Evolutionary conservation across 1,140 invertebrate genomes (phyloP), one percentile per base, ranked within the genome.

Genomic region (Drosophila navojoa): DNA sequence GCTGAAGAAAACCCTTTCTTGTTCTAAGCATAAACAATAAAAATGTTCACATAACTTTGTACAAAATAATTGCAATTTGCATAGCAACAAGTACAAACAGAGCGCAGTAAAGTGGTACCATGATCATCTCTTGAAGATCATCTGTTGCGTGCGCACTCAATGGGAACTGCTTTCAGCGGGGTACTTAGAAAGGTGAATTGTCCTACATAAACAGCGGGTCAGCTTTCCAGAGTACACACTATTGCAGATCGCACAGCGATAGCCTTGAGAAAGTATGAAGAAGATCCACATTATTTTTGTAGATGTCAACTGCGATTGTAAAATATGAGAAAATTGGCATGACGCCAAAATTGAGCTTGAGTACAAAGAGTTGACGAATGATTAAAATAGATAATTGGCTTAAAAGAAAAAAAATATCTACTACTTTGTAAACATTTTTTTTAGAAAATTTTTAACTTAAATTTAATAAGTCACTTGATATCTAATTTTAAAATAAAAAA

Each of bases 41-140:
- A 82, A 87, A 82, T 79, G 76, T 82, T 77, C 82, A 86, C 84
- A 87, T 70, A 87, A 87, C 79, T 82, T 68, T 67, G 74, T 66
- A 75, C 69, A 76, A 77, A 71, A 81, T 69, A 60, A 76, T 81
- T 68, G 68, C 52, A 75, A 87, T 78, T 81, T 81, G 78, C 78
- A 81, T 78, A 78, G 64, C 42, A 67, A 44, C 49, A 22, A 25
- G 16, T 5, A 19, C 19, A 25, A 13, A 10, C 35, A 11, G 19
- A 27, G 19, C 2, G 19, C 19, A 63, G 16, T 9, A 53, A 69
- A 42, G 42, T 11, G 4, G 7, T n/a, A 35, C n/a, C 1, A 49
- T 2, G 15, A 63, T 19, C 15, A 25, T 58, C 25, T 25, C n/a
- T 47, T 66, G 38, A 66, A 68, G 67, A 70, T 75, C 58, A 75